These are phyloP conservation scores for Crambe crambe DNA, from an alignment of 37 sponge, comb jelly and placozoan species.

Conservation along the genomic window DNA sequence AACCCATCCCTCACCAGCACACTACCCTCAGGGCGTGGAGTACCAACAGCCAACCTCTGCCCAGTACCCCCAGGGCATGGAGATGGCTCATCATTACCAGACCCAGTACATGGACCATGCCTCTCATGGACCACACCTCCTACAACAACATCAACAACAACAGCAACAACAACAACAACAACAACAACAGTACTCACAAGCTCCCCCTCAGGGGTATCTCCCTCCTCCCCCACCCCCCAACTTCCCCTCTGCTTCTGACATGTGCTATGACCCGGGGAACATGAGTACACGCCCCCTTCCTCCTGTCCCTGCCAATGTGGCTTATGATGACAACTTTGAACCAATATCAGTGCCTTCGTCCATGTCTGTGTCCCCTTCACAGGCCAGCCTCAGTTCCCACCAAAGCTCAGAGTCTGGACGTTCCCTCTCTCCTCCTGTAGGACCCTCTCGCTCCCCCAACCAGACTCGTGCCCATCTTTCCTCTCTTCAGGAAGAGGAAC, in stretches of 20 bases:
- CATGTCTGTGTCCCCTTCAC: slow-evolving; percentile 24
- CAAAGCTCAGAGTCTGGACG: slow-evolving; percentile 23
- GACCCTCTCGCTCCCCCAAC: slow-evolving; percentile 10
- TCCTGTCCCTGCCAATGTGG: slow-evolving; percentile 8
- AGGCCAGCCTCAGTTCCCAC: slow-evolving; percentile 26
- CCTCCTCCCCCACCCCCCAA: slow-evolving; percentile 43
- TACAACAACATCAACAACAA: background rate
- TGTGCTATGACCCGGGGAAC: background rate
- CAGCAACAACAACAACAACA: background rate
- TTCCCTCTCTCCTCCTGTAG: slow-evolving; percentile 14
- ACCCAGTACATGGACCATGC: background rate
- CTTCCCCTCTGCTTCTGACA: slow-evolving; percentile 1
- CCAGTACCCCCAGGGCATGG: background rate
- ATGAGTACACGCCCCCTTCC: background rate
- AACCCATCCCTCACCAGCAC: background rate
- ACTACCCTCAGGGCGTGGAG: background rate
- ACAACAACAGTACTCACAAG: background rate
- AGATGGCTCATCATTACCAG: background rate
- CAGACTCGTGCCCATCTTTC: background rate
- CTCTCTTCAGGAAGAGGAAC: slow-evolving; percentile 21
- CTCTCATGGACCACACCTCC: background rate
- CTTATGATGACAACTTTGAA: background rate
- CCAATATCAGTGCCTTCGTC: background rate
- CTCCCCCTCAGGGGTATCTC: background rate
- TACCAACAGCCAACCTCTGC: background rate